These are phyloP conservation scores for Chaetophractus vellerosus DNA, from an alignment of 2,797 vertebrate genomes.

Conservation along the genomic window DNA sequence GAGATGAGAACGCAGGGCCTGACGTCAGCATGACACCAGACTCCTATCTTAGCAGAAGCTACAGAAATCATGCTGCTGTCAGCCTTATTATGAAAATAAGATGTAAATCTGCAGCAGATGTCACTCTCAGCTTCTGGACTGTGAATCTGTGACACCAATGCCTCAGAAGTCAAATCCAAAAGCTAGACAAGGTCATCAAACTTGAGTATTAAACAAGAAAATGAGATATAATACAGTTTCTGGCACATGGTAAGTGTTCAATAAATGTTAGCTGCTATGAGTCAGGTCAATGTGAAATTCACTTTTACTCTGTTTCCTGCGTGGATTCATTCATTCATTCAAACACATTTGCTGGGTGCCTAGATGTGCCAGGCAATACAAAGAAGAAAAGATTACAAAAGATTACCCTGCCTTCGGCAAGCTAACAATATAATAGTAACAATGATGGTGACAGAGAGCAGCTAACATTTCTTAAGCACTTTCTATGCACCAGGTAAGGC, in stretches of 20 bases:
- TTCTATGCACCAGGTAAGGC: background rate
- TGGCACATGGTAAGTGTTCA: background rate
- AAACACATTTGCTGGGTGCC: constrained; percentile 5
- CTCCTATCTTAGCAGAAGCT: background rate
- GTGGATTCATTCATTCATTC: background rate
- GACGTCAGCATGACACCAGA: background rate
- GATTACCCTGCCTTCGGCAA: background rate
- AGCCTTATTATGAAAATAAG: background rate
- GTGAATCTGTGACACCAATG: background rate
- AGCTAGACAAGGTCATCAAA: background rate
- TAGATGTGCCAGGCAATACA: background rate
- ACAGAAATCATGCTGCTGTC: background rate
- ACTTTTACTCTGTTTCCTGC: constrained; percentile 30
- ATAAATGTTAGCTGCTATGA: background rate
- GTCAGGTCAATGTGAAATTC: background rate
- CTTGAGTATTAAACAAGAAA: background rate
- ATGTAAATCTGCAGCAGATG: background rate
- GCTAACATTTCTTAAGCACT: background rate
- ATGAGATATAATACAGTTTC: background rate
- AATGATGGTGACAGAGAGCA: background rate
- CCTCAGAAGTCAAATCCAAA: constrained; percentile 26
- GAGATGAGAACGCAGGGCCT: background rate
- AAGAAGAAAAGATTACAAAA: background rate
- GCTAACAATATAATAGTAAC: background rate
- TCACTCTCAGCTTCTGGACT: constrained; percentile 8